Conservation (phyloP, 2,113 vertebrate genomes). For the Accipiter cooperii region DNA sequence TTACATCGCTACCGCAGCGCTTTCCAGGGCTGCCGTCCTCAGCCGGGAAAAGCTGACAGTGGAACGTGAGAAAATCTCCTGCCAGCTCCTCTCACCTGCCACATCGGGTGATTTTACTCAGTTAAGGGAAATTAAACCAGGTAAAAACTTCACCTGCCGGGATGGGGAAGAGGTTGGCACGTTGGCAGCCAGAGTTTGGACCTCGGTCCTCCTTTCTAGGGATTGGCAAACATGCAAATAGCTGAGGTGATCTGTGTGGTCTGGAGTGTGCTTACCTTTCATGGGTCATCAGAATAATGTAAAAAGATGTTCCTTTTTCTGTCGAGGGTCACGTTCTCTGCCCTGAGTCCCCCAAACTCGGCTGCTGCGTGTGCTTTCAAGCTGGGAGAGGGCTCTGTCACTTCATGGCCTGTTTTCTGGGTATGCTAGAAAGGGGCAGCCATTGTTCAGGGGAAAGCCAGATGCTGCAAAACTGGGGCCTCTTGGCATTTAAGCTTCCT, state of each 20-base stretch:
- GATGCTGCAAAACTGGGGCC: not conserved
- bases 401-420: not conserved
- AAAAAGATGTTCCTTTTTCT: not conserved
- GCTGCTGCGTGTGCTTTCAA: not conserved
- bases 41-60: not conserved
- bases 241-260: not conserved
- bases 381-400: not conserved
- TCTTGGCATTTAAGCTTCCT: not conserved
- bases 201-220: not conserved
- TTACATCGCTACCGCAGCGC: fast-evolving
- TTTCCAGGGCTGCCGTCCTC: not conserved
- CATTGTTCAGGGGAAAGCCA: not conserved
- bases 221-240: fast-evolving
- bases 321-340: not conserved
- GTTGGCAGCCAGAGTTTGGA: not conserved
- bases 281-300: not conserved
- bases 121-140: not conserved
- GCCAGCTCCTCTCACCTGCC: not conserved
- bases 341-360: not conserved
- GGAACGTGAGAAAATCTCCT: not conserved
- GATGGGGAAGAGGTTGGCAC: not conserved
- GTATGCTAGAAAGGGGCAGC: not conserved
- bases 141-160: not conserved
- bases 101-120: not conserved
- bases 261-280: not conserved